These are phyloP conservation scores for Nudaria mundana DNA, from an alignment of 2,888 invertebrate species.

Conservation along the genomic window DNA sequence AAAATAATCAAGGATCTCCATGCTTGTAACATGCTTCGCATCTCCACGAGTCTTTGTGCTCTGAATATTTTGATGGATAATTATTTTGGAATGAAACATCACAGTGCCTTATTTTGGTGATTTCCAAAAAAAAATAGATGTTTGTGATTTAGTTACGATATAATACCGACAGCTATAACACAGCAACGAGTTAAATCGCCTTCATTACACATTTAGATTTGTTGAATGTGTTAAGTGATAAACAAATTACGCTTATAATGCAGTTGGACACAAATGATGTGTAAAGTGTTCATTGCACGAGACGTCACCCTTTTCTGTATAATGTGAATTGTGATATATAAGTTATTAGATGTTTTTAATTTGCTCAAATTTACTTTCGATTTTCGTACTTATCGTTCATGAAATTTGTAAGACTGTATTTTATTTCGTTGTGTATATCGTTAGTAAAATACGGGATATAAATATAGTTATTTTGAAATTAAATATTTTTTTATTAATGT, in stretches of 20 bases:
- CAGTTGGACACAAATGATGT: slow-evolving; percentile 16
- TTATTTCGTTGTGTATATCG: slow-evolving; percentile 77
- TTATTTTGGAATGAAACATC: slow-evolving; percentile 22
- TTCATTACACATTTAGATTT: too few species aligned
- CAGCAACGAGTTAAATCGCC: too few species aligned
- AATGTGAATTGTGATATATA: slow-evolving; percentile 72
- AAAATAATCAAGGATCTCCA: slow-evolving; percentile 36
- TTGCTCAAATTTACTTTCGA: slow-evolving; percentile 69
- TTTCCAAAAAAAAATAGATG: too few species aligned
- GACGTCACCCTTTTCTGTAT: slow-evolving; percentile 49
- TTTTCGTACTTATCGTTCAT: slow-evolving; percentile 75
- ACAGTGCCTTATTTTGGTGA: slow-evolving; percentile 65
- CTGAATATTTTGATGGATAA: slow-evolving; percentile 18
- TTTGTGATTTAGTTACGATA: too few species aligned
- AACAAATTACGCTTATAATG: slow-evolving; percentile 8
- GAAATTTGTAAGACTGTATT: slow-evolving; percentile 80
- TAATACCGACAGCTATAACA: too few species aligned
- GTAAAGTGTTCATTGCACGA: slow-evolving; percentile 38
- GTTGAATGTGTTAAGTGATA: not conserved
- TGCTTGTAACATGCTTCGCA: slow-evolving; percentile 40
- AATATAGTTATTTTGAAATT: slow-evolving; percentile 78
- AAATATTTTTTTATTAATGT: slow-evolving; percentile 10
- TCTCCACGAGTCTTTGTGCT: slow-evolving; percentile 47
- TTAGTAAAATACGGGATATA: slow-evolving; percentile 74
- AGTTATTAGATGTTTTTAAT: slow-evolving; percentile 58